phyloP scores from a whole-genome alignment of 1,140 invertebrate species.

The Magallana ariakensis region DNA sequence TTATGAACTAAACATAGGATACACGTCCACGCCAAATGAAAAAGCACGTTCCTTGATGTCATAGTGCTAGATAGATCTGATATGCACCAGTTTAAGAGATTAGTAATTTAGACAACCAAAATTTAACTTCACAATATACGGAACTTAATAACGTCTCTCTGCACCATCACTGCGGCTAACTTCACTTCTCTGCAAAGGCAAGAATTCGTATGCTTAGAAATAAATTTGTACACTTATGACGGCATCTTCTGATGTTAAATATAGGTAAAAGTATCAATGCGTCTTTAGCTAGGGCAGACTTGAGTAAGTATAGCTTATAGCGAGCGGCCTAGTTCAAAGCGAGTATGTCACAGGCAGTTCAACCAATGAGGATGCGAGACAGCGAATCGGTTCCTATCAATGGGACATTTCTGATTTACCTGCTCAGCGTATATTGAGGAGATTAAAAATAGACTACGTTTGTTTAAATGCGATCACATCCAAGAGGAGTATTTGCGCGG shows the following conservation, averaged over 20 bases:
- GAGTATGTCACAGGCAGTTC: conserved; percentile 13
- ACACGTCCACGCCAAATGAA: neutral
- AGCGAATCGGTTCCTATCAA: neutral
- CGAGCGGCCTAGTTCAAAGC: neutral
- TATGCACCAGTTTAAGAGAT: neutral
- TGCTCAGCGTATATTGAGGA: too few relatives aligned
- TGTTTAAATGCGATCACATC: conserved; percentile 4
- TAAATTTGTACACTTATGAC: conserved; percentile 4
- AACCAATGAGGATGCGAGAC: conserved; percentile 29
- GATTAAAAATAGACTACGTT: too few relatives aligned
- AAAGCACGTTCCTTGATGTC: neutral
- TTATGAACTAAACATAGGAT: neutral
- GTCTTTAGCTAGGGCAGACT: neutral
- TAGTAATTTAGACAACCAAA: neutral
- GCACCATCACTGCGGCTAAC: neutral
- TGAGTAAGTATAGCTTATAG: neutral
- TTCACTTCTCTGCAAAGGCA: neutral
- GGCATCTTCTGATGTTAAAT: neutral
- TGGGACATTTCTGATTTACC: neutral
- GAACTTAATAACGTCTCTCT: neutral
- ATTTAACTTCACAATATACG: conserved; percentile 2
- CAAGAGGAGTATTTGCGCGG: neutral
- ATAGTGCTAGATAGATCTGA: neutral
- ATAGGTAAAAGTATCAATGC: conserved; percentile 19
- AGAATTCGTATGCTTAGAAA: neutral